These are phyloP conservation scores for Laticauda colubrina DNA, from an alignment of 2,113 vertebrate species.

Conservation along the genomic window DNA sequence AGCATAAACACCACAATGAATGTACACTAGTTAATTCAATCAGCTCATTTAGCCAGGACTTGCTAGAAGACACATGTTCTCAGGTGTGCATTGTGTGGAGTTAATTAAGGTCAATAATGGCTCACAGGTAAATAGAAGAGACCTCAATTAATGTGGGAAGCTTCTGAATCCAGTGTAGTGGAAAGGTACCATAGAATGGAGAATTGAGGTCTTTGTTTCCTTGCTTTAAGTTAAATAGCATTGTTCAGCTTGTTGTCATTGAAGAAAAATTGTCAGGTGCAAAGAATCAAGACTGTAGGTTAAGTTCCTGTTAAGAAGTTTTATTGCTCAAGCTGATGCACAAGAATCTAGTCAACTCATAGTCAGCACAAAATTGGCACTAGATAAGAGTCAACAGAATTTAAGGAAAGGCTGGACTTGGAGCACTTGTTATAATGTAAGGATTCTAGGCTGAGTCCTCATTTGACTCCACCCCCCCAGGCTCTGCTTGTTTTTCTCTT, in stretches of 20 bases:
- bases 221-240: background rate
- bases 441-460: too few relatives aligned
- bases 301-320: too few relatives aligned
- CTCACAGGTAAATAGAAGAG: conserved; percentile 31
- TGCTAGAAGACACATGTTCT: conserved; percentile 20
- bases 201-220: background rate
- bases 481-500: too few relatives aligned
- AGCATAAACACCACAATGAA: conserved; percentile 33
- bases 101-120: conserved; percentile 51
- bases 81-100: conserved; percentile 25
- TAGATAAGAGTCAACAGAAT: too few relatives aligned
- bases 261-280: background rate
- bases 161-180: background rate
- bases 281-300: too few relatives aligned
- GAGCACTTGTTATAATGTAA: too few relatives aligned
- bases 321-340: too few relatives aligned
- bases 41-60: conserved; percentile 43
- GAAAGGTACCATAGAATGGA: background rate
- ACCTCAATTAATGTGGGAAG: conserved; percentile 38
- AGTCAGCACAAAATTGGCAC: too few relatives aligned
- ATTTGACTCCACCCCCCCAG: too few relatives aligned
- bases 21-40: conserved; percentile 50
- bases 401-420: too few relatives aligned
- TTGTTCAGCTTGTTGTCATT: background rate
- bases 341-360: too few relatives aligned